phyloP scores from a whole-genome alignment of 2,888 invertebrate species.

The Allophyes oxyacanthae region DNA sequence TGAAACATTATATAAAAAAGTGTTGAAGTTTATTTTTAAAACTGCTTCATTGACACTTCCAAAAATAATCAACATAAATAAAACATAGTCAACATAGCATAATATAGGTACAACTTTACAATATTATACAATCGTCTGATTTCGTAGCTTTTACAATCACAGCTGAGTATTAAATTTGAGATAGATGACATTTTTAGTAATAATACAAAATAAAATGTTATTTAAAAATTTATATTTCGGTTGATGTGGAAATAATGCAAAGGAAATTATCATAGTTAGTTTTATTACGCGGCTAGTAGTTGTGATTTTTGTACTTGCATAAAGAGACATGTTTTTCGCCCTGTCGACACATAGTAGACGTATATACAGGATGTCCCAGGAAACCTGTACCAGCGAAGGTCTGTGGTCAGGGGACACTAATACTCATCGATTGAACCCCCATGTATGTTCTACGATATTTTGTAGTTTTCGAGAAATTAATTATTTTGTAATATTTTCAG shows the following conservation, averaged over 20 bases:
- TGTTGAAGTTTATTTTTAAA: constrained; percentile 63
- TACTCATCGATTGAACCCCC: too few species aligned
- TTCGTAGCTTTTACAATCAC: constrained; percentile 64
- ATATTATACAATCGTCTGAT: constrained; percentile 53
- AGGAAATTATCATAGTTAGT: background rate
- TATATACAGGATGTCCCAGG: too few species aligned
- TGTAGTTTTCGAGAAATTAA: too few species aligned
- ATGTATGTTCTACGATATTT: too few species aligned
- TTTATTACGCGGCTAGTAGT: too few species aligned
- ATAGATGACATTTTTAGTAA: constrained; percentile 11
- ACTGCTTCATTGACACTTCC: constrained; percentile 54
- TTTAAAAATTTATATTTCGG: background rate
- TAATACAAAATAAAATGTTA: constrained; percentile 1
- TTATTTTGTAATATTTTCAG: too few species aligned
- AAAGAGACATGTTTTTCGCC: too few species aligned
- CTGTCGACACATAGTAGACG: too few species aligned
- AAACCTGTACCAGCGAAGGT: too few species aligned
- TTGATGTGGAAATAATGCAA: background rate
- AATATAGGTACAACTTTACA: constrained; percentile 41
- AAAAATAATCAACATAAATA: constrained; percentile 59
- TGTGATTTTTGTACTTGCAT: too few species aligned
- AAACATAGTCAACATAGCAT: constrained; percentile 57
- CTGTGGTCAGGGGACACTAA: too few species aligned
- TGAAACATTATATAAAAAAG: constrained; percentile 47
- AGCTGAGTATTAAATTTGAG: constrained; percentile 63